Evolutionary conservation across 2,888 invertebrate genomes (phyloP), one percentile per base, ranked within the genome.

Genomic region (Mimumesa dahlbomi): DNA sequence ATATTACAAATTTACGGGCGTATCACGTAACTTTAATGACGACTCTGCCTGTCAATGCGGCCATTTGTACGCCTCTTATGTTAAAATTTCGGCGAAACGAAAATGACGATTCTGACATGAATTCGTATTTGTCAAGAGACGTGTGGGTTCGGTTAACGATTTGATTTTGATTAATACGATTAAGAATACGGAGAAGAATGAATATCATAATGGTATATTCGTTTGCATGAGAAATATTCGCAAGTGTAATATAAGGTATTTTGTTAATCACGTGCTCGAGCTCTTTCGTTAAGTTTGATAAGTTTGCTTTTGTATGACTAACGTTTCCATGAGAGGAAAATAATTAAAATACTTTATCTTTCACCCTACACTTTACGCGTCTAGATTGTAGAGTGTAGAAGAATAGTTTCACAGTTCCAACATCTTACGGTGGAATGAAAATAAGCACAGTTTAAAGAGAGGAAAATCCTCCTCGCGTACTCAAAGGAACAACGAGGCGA

Each of bases 1-100:
- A 61, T 66, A 59, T 54, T 53, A 45, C 56, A 34, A 75, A 73
- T 75, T 76, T 63, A 59, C 64, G 56, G 19, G 19, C 62, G 43
- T 50, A 53, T 70, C 75, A 49, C 68, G 65, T 66, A 72, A 70
- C 64, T 43, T 6, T 48, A 40, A 62, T 38, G 63, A 56, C 62
- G 46, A 38, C 3, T 42, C 40, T 42, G 43, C 36, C 40, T 14
- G 46, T 21, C 16, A 13, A 56, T 38, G 56, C 31, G 38, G 6
- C 22, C 21, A 25, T 58, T 58, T 38, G 38, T 40, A 67, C 25
- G 29, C 25, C 0, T 29, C 25, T 7, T 11, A 11, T 11, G 18
- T 1, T 14, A 40, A 6, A 16, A 40, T 40, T 40, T 16, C 6
- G 16, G 5, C 18, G 7, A 9, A 40, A 9, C 16, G 16, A 40